Evolutionary conservation across 2,797 vertebrate genomes (phyloP).

Genomic region (Alauda arvensis): DNA sequence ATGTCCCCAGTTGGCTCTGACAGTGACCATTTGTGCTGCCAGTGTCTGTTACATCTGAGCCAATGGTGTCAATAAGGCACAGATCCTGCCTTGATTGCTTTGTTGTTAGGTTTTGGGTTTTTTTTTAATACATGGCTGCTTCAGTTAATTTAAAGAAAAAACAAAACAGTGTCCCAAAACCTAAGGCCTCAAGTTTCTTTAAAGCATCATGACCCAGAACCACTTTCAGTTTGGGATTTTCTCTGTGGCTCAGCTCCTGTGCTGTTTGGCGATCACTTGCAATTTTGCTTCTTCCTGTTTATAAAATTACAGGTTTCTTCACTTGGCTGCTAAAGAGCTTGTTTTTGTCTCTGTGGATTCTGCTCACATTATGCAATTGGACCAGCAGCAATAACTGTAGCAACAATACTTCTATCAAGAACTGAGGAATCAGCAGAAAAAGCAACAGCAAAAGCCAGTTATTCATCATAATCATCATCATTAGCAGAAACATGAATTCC

Average conservation of each 20-base stretch:
- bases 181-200: background rate
- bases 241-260: background rate
- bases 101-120: background rate
- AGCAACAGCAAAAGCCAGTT: slow-evolving; percentile 1
- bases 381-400: slow-evolving; percentile 21
- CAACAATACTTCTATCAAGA: slow-evolving; percentile 26
- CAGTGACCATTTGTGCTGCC: background rate
- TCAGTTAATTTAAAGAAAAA: background rate
- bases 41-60: background rate
- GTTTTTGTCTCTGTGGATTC: slow-evolving; percentile 24
- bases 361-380: slow-evolving; percentile 16
- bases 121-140: background rate
- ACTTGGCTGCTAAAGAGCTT: slow-evolving; percentile 1
- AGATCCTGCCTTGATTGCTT: background rate
- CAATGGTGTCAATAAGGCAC: background rate
- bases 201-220: background rate
- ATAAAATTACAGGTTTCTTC: slow-evolving; percentile 21
- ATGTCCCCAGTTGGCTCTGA: background rate
- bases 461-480: slow-evolving; percentile 51
- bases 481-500: slow-evolving; percentile 34
- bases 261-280: background rate
- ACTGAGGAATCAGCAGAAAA: slow-evolving; percentile 46
- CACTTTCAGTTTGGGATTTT: background rate
- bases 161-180: background rate
- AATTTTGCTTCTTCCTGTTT: slow-evolving; percentile 17